Percentiles rank a stretch among this genome's conserved stretches.
Evolutionary conservation across 2,888 invertebrate genomes (phyloP).

Genomic region (Herminia tarsipennalis): DNA sequence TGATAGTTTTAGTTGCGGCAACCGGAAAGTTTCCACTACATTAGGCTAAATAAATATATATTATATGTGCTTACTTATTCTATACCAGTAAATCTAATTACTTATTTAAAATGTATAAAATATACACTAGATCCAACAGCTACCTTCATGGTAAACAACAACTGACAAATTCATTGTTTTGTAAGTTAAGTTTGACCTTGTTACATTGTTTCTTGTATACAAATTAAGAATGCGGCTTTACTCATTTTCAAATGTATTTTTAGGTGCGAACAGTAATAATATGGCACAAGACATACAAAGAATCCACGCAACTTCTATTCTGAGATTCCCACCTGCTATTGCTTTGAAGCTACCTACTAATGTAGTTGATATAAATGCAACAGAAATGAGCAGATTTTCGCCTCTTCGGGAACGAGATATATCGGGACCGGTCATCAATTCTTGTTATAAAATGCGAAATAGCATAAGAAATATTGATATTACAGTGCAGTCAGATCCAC

Average conservation of each 20-base stretch:
- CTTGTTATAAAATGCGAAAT: slow-evolving; percentile 66
- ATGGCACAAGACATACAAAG: slow-evolving; percentile 73
- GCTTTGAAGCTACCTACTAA: slow-evolving; percentile 87
- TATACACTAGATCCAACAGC: slow-evolving; percentile 31
- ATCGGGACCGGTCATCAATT: slow-evolving; percentile 85
- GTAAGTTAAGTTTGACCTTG: slow-evolving; percentile 29
- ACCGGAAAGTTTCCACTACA: background rate
- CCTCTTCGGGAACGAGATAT: slow-evolving; percentile 88
- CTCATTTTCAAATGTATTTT: slow-evolving; percentile 16
- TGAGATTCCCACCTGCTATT: slow-evolving; percentile 82
- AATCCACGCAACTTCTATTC: slow-evolving; percentile 76
- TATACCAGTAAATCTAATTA: too few relatives aligned
- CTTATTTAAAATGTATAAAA: slow-evolving; percentile 40
- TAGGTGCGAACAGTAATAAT: slow-evolving; percentile 54
- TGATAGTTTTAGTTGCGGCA: background rate
- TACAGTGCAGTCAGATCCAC: slow-evolving; percentile 79
- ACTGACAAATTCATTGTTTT: slow-evolving; percentile 31
- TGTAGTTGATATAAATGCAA: slow-evolving; percentile 87
- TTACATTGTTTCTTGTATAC: slow-evolving; percentile 13
- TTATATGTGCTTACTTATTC: background rate
- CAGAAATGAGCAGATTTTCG: slow-evolving; percentile 88
- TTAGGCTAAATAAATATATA: background rate
- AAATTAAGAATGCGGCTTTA: slow-evolving; percentile 2
- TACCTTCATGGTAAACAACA: slow-evolving; percentile 28
- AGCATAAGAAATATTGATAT: slow-evolving; percentile 62